phyloP scores from a whole-genome alignment of 2,888 invertebrate genomes.

The Drosophila glabriapex region DNA sequence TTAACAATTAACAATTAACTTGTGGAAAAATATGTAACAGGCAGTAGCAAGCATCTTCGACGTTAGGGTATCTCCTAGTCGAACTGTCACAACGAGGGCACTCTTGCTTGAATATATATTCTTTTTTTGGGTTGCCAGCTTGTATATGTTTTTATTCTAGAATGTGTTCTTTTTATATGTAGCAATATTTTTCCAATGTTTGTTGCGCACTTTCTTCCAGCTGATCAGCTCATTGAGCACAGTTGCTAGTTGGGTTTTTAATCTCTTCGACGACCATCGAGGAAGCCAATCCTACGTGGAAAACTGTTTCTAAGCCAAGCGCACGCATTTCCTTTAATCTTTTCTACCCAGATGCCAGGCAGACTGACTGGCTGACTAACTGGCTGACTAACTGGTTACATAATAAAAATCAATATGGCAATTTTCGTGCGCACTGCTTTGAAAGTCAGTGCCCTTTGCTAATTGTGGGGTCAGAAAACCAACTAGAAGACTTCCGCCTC shows the following conservation, averaged over 20 bases:
- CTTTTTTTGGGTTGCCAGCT: not conserved
- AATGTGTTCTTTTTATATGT: slow-evolving; percentile 34
- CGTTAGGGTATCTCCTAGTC: not conserved
- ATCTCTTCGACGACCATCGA: slow-evolving; percentile 34
- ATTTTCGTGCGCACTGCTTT: slow-evolving; percentile 34
- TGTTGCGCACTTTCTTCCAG: slow-evolving; percentile 65
- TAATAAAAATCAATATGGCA: slow-evolving; percentile 68
- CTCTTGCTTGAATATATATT: not conserved
- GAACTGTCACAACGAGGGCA: not conserved
- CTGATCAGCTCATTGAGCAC: slow-evolving; percentile 74
- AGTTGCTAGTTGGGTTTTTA: slow-evolving; percentile 37
- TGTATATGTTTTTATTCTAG: not conserved
- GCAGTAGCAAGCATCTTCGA: not conserved
- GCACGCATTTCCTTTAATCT: slow-evolving; percentile 57
- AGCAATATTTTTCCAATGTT: slow-evolving; percentile 49
- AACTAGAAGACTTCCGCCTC: not conserved
- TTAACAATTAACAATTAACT: not conserved
- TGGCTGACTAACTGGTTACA: slow-evolving; percentile 33
- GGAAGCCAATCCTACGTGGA: not conserved
- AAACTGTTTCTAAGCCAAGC: slow-evolving; percentile 42
- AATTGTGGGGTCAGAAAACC: slow-evolving; percentile 34
- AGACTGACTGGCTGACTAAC: slow-evolving; percentile 16
- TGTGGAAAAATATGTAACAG: not conserved
- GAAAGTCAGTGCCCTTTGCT: slow-evolving; percentile 49
- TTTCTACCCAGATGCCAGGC: slow-evolving; percentile 14